Evolutionary conservation across 2,113 vertebrate genomes (phyloP).

Genomic region (Aplodontia rufa): DNA sequence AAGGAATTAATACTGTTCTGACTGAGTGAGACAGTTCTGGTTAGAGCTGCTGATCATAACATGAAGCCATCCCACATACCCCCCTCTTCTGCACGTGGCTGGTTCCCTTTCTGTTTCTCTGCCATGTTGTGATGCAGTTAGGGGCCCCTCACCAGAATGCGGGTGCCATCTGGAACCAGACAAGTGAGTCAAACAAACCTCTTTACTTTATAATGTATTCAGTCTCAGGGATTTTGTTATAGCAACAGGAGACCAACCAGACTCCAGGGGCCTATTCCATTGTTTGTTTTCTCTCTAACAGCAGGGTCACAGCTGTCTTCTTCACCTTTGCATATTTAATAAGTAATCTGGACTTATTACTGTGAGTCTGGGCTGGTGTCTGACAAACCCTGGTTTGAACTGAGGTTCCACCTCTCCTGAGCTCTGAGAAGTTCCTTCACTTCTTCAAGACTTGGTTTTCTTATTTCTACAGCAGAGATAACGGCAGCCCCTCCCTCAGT

Average conservation of each 20-base stretch:
- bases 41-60: background rate
- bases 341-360: background rate
- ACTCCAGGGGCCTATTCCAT: fast-evolving
- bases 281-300: background rate
- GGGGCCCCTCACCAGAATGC: background rate
- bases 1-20: background rate
- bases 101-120: background rate
- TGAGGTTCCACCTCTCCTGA: background rate
- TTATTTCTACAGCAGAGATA: background rate
- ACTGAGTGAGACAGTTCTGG: background rate
- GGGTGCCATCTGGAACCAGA: background rate
- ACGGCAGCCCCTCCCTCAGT: background rate
- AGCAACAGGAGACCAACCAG: background rate
- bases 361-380: background rate
- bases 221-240: background rate
- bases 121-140: background rate
- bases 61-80: background rate
- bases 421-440: background rate
- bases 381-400: background rate
- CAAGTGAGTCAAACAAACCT: background rate
- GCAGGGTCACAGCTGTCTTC: background rate
- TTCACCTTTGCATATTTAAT: background rate
- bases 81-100: background rate
- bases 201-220: background rate
- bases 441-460: background rate